phyloP scores from a whole-genome alignment of 2,888 invertebrate genomes.

The Neocrepidodera transversa region DNA sequence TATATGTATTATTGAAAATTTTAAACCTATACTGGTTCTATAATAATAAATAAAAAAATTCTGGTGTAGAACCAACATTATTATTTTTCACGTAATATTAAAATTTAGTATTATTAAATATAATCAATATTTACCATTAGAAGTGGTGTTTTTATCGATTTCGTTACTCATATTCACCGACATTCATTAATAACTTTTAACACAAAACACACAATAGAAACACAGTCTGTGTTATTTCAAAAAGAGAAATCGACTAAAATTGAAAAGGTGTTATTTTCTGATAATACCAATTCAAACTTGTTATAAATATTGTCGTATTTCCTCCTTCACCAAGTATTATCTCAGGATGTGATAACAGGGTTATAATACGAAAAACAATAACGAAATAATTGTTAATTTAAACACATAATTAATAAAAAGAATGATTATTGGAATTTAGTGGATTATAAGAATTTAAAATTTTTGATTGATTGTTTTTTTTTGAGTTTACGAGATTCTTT shows the following conservation, averaged over 20 bases:
- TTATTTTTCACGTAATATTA: no score
- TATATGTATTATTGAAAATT: no score
- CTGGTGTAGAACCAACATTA: no score
- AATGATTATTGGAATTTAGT: no score
- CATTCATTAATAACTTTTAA: background rate
- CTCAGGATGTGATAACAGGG: slow-evolving; percentile 3
- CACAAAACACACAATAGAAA: background rate
- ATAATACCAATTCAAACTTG: slow-evolving; percentile 1
- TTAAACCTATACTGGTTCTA: no score
- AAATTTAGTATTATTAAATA: no score
- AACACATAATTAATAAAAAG: no score
- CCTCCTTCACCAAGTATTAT: slow-evolving; percentile 4
- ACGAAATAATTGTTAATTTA: no score
- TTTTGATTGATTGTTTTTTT: no score
- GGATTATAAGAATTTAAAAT: no score
- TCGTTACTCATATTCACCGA: slow-evolving; percentile 1
- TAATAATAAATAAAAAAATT: no score
- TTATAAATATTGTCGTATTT: slow-evolving; percentile 5
- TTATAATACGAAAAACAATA: slow-evolving; percentile 4
- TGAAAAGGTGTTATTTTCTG: slow-evolving; percentile 14
- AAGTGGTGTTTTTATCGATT: background rate
- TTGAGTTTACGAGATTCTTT: no score
- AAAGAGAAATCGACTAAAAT: slow-evolving; percentile 3
- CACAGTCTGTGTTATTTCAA: background rate
- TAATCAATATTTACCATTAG: slow-evolving; percentile 3